A percentile compares a stretch with the other conserved stretches of the same genome.
phyloP scores from a whole-genome alignment of 37 sponge, comb jelly and placozoan species.

The Spongilla lacustris region DNA sequence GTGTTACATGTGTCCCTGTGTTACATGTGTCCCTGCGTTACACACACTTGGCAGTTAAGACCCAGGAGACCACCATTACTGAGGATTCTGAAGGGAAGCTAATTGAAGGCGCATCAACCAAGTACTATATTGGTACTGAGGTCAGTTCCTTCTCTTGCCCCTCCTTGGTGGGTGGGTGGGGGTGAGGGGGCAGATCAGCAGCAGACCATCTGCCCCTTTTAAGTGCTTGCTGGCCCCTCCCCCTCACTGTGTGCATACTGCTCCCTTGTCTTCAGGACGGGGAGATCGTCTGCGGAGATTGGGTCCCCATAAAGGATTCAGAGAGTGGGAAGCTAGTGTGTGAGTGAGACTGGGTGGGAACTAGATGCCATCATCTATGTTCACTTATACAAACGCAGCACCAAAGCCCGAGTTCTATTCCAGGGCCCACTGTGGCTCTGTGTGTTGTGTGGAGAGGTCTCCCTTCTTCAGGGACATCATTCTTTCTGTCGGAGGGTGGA shows the following conservation, averaged over 20 bases:
- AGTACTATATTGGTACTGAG: conserved; percentile 92
- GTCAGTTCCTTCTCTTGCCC: conserved; percentile 17
- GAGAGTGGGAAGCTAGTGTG: conserved; percentile 86
- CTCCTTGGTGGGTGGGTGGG: not conserved
- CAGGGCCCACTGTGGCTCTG: conserved; percentile 73
- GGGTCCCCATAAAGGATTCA: conserved; percentile 84
- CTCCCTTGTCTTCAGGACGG: conserved; percentile 97
- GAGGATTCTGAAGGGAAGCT: conserved; percentile 6
- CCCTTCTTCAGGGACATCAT: conserved; percentile 96
- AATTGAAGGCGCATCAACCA: conserved; percentile 68
- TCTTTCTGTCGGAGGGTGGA: conserved; percentile 94
- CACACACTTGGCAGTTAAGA: not conserved
- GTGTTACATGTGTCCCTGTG: no score
- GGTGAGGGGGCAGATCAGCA: not conserved
- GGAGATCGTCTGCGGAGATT: conserved; percentile 85
- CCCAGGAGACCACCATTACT: not conserved
- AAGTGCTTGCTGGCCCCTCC: no score
- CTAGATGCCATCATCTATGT: not conserved
- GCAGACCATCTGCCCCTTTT: no score
- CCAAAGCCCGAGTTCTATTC: conserved; percentile 58
- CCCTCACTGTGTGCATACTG: no score
- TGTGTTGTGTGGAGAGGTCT: conserved; percentile 81
- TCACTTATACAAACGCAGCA: conserved; percentile 16
- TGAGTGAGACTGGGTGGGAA: conserved; percentile 9
- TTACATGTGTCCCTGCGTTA: not conserved